phyloP scores from a whole-genome alignment of 1,140 invertebrate genomes.

The Ditylenchus dipsaci region DNA sequence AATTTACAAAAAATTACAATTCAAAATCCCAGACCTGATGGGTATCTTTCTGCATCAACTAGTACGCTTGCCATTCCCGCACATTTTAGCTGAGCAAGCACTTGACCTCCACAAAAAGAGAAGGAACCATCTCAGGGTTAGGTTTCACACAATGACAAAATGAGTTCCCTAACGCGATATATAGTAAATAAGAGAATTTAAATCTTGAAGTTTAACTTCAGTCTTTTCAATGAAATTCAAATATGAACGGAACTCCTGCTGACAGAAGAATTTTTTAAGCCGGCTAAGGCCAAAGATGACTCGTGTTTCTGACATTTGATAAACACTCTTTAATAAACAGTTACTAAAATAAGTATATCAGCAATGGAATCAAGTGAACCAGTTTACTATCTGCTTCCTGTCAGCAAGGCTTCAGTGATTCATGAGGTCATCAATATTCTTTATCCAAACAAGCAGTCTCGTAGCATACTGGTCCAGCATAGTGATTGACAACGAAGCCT shows the following conservation, averaged over 20 bases:
- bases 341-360: neutral
- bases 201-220: constrained; percentile 9
- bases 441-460: constrained; percentile 88
- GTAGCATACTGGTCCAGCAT: constrained; percentile 95
- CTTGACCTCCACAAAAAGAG: constrained; percentile 24
- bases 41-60: constrained; percentile 33
- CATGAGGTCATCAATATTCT: constrained; percentile 97
- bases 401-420: constrained; percentile 81
- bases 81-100: constrained; percentile 30
- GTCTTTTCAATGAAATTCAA: constrained; percentile 22
- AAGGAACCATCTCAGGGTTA: constrained; percentile 26
- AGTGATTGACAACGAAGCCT: constrained; percentile 91
- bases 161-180: constrained; percentile 30
- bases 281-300: neutral
- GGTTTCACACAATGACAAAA: constrained; percentile 40
- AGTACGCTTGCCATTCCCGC: constrained; percentile 32
- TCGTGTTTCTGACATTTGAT: neutral
- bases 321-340: neutral
- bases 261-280: constrained; percentile 15
- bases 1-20: neutral
- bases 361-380: neutral
- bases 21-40: constrained; percentile 11
- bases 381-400: constrained; percentile 58
- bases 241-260: constrained; percentile 28
- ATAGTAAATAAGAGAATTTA: constrained; percentile 1